Evolutionary conservation across 1,140 invertebrate genomes (phyloP).

Genomic region (Pteromalus puparum): DNA sequence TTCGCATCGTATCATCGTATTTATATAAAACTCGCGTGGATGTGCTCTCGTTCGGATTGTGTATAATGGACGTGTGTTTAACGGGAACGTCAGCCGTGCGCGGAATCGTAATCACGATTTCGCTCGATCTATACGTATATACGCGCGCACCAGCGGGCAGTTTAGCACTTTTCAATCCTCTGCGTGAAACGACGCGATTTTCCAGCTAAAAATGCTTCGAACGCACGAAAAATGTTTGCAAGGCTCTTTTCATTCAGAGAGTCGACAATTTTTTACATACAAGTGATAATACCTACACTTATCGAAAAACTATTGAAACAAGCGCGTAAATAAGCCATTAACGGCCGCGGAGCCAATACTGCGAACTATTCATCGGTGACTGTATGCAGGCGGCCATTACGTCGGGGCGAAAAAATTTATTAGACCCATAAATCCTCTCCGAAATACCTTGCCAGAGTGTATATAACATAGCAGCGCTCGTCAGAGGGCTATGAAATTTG

Average conservation of each 20-base stretch:
- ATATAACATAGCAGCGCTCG: background rate
- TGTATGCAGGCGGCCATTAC: background rate
- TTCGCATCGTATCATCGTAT: too few relatives aligned
- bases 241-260: background rate
- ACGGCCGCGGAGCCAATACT: background rate
- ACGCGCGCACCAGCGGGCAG: too few relatives aligned
- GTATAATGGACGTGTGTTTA: too few relatives aligned
- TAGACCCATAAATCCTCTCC: slow-evolving; percentile 10
- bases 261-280: too few relatives aligned
- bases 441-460: background rate
- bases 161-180: background rate
- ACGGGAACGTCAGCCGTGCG: too few relatives aligned
- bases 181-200: background rate
- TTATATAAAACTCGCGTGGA: too few relatives aligned
- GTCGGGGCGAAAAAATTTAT: background rate
- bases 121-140: too few relatives aligned
- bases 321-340: background rate
- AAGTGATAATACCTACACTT: too few relatives aligned
- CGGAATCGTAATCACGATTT: too few relatives aligned
- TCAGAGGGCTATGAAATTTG: slow-evolving; percentile 15
- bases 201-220: background rate
- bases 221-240: background rate
- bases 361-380: background rate
- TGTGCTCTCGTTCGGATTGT: too few relatives aligned
- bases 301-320: background rate